phyloP scores from a whole-genome alignment of 53 echinoderm and acorn worm genomes.

The Paracentrotus lividus region DNA sequence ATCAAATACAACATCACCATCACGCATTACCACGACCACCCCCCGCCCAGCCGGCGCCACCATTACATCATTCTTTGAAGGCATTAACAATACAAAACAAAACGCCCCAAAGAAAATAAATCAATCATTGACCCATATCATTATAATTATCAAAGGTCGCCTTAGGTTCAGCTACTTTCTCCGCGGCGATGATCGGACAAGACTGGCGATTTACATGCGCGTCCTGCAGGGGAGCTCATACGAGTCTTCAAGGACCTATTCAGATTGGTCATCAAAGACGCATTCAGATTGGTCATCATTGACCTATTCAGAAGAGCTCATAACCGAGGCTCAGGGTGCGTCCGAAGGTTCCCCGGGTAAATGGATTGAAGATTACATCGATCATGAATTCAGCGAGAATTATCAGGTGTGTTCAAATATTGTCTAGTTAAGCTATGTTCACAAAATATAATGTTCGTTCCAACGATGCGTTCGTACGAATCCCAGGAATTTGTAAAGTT shows the following conservation, averaged over 20 bases:
- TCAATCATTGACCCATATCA: background rate
- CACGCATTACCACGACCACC: background rate
- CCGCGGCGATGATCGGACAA: slow-evolving; percentile 25
- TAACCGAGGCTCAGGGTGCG: background rate
- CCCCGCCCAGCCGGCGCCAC: background rate
- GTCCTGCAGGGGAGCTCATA: no score
- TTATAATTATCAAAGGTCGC: background rate
- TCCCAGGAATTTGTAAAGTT: no score
- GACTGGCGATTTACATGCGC: background rate
- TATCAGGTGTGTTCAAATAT: background rate
- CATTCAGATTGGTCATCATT: no score
- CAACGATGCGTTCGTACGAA: no score
- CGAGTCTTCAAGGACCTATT: background rate
- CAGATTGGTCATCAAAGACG: no score
- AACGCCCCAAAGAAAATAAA: no score
- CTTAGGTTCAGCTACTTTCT: background rate
- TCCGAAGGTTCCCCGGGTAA: slow-evolving; percentile 1
- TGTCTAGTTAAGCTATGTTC: no score
- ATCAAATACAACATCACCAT: background rate
- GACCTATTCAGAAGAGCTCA: background rate
- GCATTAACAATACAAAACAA: no score
- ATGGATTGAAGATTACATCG: background rate
- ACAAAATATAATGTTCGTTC: no score
- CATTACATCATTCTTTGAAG: no score
- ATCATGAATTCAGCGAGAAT: slow-evolving; percentile 1